Evolutionary conservation across 2,113 vertebrate species (phyloP), one percentile per base, ranked within the genome.

Genomic region (Zingel zingel): DNA sequence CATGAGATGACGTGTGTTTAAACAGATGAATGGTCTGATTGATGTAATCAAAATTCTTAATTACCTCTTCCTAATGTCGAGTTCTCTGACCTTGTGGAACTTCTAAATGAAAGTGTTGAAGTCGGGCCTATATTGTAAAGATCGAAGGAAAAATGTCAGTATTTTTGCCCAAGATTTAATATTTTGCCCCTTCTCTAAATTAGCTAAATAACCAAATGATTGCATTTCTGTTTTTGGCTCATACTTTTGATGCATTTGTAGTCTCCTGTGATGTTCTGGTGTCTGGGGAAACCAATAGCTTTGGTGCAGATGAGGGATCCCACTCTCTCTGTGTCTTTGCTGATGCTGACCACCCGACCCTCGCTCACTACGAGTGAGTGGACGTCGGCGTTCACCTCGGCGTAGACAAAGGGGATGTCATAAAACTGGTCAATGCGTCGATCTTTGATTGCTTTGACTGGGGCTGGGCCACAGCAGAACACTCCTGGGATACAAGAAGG

Each of bases 401-500:
- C 95, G 0, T 95, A 98, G 54, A 98, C 90, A 36, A 98, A 97
- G 18, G 96, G 97, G 67, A 94, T 51, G 61, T 98, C 97, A 0
- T 88, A 97, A 18, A 83, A 21, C 81, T 96, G 6, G 27, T 95
- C 92, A 0, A 97, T 81, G 0, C 93, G 83, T 1, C 92, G 92
- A 0, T 94, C 93, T 87, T 47, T 90, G 82, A 98, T 80, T 0
- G 95, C 97, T 78, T 91, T 95, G 83, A 97, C 85, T 0, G 96
- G 90, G n/a, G 95, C 94, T 0, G 98, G 97, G 5, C 97, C 98
- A 0, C 96, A 97, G 89, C 94, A 95, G 92, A 84, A 98, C 72
- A 91, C 43, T 14, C 96, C 97, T 97, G 3, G 5, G 27, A 23
- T 1, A 5, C 61, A 33, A 5, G 18, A 33, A 23, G 5, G 13